Conservation (phyloP, 2,888 invertebrate genomes). For the Leptopilina myrica region DNA sequence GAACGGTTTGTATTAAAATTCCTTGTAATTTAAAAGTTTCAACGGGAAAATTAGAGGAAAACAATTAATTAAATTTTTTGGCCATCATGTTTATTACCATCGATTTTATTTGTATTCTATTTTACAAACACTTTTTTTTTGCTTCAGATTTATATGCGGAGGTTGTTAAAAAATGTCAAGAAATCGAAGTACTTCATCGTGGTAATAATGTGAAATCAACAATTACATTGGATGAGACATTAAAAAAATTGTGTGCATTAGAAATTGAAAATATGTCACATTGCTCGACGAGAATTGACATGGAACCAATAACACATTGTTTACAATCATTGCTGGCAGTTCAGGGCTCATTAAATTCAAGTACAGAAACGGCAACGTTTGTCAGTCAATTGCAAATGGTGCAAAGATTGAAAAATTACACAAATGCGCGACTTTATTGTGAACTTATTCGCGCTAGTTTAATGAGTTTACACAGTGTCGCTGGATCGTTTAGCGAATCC, state of each 20-base stretch:
- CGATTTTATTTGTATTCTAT: slow-evolving; percentile 3
- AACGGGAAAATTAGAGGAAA: too few relatives aligned
- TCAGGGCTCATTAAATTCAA: slow-evolving; percentile 90
- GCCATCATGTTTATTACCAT: not conserved
- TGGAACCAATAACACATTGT: slow-evolving; percentile 84
- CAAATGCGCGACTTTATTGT: slow-evolving; percentile 89
- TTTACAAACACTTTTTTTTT: slow-evolving; percentile 46
- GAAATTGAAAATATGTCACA: slow-evolving; percentile 81
- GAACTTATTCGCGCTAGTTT: slow-evolving; percentile 94
- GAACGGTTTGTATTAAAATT: too few relatives aligned
- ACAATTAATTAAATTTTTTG: not conserved
- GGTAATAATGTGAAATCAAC: slow-evolving; percentile 80
- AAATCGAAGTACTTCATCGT: slow-evolving; percentile 82
- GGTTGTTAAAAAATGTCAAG: slow-evolving; percentile 87
- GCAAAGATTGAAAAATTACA: slow-evolving; percentile 89
- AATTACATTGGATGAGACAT: slow-evolving; percentile 80
- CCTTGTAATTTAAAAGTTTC: too few relatives aligned
- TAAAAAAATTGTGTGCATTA: slow-evolving; percentile 81
- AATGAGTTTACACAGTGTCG: slow-evolving; percentile 91
- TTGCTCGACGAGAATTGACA: slow-evolving; percentile 76
- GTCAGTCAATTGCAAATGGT: slow-evolving; percentile 90
- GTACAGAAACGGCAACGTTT: slow-evolving; percentile 88
- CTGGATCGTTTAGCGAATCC: slow-evolving; percentile 89
- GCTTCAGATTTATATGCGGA: slow-evolving; percentile 79
- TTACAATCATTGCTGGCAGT: slow-evolving; percentile 90